These are phyloP conservation scores for Cheumatopsyche charites DNA, from an alignment of 1,140 invertebrate species.

Conservation along the genomic window DNA sequence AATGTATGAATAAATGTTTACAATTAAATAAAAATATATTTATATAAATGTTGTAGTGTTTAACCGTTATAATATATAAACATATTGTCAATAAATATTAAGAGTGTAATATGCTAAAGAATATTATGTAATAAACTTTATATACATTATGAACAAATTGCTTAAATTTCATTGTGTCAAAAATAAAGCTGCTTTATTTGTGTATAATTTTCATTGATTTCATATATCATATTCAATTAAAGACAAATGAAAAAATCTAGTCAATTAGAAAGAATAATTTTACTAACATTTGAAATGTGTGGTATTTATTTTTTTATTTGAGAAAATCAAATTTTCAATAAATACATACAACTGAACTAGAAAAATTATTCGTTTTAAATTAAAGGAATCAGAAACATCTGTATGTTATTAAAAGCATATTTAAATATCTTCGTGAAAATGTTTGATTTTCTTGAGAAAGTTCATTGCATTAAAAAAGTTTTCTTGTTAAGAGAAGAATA, in stretches of 20 bases:
- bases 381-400: too few species aligned
- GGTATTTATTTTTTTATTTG: too few species aligned
- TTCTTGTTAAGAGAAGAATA: too few species aligned
- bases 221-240: not conserved
- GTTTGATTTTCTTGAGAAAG: too few species aligned
- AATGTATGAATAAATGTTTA: constrained; percentile 29
- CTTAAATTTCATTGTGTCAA: constrained; percentile 9
- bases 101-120: constrained; percentile 29
- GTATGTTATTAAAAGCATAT: too few species aligned
- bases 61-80: constrained; percentile 7
- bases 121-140: constrained; percentile 18
- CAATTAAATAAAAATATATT: constrained; percentile 32
- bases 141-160: constrained; percentile 11
- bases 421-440: too few species aligned
- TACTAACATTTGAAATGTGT: not conserved
- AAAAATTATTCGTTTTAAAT: too few species aligned
- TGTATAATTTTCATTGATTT: not conserved
- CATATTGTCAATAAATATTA: constrained; percentile 23
- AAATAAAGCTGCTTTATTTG: not conserved
- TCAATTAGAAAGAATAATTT: constrained; percentile 1
- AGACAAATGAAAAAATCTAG: not conserved
- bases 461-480: too few species aligned
- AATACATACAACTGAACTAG: not conserved
- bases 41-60: constrained; percentile 35
- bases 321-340: not conserved